Conservation (phyloP, 2,888 invertebrate species). For the Bimastos eiseni region DNA sequence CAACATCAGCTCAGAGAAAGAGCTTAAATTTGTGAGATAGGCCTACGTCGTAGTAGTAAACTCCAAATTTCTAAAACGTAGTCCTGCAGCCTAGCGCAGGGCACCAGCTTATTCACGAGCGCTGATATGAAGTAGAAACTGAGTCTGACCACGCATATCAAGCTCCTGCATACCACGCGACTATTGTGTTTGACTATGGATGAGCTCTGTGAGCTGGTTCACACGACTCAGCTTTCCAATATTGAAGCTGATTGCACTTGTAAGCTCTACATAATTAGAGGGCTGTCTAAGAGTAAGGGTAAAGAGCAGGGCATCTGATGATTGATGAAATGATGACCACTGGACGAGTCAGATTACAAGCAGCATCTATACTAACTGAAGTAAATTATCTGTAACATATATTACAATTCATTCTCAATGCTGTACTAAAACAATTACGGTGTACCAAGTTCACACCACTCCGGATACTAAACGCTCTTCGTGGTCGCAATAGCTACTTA, state of each 20-base stretch:
- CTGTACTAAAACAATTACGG: not conserved
- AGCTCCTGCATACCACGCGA: not conserved
- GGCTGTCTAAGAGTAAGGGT: no score
- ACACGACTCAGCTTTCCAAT: not conserved
- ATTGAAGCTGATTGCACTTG: no score
- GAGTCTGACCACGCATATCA: no score
- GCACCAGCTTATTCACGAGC: not conserved
- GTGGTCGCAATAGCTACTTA: not conserved
- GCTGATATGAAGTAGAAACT: not conserved
- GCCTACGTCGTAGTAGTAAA: no score
- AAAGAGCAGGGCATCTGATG: not conserved
- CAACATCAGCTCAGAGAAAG: no score
- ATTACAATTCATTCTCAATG: not conserved
- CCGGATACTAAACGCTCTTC: not conserved
- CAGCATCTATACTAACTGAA: not conserved
- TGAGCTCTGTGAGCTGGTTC: not conserved
- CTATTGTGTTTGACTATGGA: not conserved
- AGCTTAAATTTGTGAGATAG: no score
- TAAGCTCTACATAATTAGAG: no score
- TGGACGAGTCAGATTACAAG: not conserved
- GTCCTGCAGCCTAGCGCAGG: no score
- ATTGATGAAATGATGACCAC: not conserved
- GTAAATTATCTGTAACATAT: not conserved
- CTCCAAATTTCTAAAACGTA: no score
- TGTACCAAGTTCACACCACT: not conserved